Evolutionary conservation across 2,888 invertebrate genomes (phyloP), one percentile per base, ranked within the genome.

Genomic region (Leptothorax acervorum): DNA sequence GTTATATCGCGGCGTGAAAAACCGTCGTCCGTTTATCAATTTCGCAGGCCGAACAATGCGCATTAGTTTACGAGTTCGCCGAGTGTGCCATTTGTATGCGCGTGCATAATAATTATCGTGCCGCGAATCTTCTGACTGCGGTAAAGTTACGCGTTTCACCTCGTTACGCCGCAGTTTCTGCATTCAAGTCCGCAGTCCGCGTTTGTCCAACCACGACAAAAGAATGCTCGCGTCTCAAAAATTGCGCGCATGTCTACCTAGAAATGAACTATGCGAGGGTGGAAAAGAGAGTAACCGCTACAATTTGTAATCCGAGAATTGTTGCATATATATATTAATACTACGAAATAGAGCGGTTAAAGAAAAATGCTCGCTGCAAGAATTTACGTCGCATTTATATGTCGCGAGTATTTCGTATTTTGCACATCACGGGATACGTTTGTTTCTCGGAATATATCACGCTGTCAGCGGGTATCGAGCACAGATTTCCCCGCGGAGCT

Each of bases 61-160:
- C 71, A 79, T 81, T 73, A 73, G 79, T 81, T 81, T 83, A 48
- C 39, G 71, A 88, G 79, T 85, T 85, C 63, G 55, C 66, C 63
- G 79, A 65, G 81, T 68, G 53, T 81, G 42, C 42, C 57, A 15
- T 71, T 78, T 66, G 84, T 70, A 85, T 85, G 84, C 84, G 83
- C 83, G 79, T 62, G 85, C 82, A 85, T 87, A 87, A 89, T 89
- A 85, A 87, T 89, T 87, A 83, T 82, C 85, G 76, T 71, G n/a
- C 71, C 63, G 85, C 81, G 85, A 85, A 85, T 85, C 85, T 85
- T 83, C 89, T 65, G 60, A 65, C 76, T 73, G 75, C 76, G 51
- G 70, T 45, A 70, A 86, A 89, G 87, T 89, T 89, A 87, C 87
- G 85, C 85, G 71, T 42, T 85, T 74, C 82, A 68, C 71, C 55